Conservation (phyloP, 2,888 invertebrate genomes). For the Dicranocentrus wangi region DNA sequence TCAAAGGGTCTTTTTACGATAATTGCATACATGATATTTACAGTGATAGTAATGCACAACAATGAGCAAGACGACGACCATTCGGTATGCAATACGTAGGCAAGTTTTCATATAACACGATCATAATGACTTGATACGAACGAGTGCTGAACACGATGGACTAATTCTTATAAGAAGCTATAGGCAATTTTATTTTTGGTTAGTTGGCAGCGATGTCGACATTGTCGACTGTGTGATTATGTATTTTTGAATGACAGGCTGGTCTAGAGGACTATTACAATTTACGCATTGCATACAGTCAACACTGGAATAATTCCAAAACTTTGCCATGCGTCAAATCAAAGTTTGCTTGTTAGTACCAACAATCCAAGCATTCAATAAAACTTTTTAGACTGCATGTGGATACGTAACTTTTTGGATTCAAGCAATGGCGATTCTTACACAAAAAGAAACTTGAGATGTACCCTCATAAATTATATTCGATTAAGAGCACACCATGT, state of each 20-base stretch:
- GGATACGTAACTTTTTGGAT: no score
- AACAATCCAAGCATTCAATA: constrained; percentile 5
- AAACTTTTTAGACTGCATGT: constrained; percentile 1
- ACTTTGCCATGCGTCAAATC: constrained; percentile 37
- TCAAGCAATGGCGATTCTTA: no score
- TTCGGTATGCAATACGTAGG: not conserved
- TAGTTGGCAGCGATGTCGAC: no score
- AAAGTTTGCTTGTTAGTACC: not conserved
- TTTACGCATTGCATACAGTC: not conserved
- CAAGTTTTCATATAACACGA: not conserved
- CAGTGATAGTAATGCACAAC: not conserved
- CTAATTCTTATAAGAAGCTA: not conserved
- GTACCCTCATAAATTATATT: not conserved
- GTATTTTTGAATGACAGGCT: constrained; percentile 19
- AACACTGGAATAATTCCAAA: constrained; percentile 47
- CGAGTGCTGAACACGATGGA: not conserved
- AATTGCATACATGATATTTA: not conserved
- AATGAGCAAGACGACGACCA: not conserved
- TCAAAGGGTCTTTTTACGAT: no score
- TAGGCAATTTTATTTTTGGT: not conserved
- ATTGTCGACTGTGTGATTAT: no score
- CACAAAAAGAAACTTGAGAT: constrained; percentile 17
- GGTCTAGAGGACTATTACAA: constrained; percentile 9
- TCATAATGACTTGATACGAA: constrained; percentile 5
- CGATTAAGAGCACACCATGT: not conserved